These are phyloP conservation scores for Scomber japonicus DNA, from an alignment of 2,113 vertebrate species.

Conservation along the genomic window DNA sequence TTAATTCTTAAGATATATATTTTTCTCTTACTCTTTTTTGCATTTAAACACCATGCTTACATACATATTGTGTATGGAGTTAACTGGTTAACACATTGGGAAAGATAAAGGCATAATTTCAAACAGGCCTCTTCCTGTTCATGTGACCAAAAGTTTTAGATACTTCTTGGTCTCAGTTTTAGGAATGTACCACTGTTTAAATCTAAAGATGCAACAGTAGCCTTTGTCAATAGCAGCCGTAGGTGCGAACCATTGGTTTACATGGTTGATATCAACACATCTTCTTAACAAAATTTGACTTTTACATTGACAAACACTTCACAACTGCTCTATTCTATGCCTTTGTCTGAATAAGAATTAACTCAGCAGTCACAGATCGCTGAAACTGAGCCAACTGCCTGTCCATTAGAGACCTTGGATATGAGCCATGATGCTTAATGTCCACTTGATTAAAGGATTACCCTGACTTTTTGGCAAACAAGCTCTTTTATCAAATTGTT, in stretches of 20 bases:
- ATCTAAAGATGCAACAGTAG: neutral
- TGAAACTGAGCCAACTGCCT: slow-evolving; percentile 44
- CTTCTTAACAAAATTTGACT: neutral
- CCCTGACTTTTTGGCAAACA: slow-evolving; percentile 25
- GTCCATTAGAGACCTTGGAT: slow-evolving; percentile 54
- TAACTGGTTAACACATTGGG: no score
- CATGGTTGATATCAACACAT: neutral
- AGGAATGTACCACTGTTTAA: neutral
- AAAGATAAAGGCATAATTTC: neutral
- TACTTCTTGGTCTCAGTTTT: neutral
- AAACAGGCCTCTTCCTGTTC: no score
- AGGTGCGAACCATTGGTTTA: neutral
- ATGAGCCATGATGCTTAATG: slow-evolving; percentile 39
- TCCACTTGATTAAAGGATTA: slow-evolving; percentile 42
- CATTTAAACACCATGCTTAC: no score
- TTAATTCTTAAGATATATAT: no score
- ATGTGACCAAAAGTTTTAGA: no score
- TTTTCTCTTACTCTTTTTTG: no score
- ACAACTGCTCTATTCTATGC: slow-evolving; percentile 4
- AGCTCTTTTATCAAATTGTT: slow-evolving; percentile 33
- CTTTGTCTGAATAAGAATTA: slow-evolving; percentile 23
- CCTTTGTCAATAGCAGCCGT: neutral
- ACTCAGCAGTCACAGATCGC: slow-evolving; percentile 29
- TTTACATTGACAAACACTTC: neutral
- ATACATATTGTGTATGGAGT: no score